These are phyloP conservation scores for Pseudocheirus occidentalis DNA, from an alignment of 2,797 vertebrate genomes.

Conservation along the genomic window DNA sequence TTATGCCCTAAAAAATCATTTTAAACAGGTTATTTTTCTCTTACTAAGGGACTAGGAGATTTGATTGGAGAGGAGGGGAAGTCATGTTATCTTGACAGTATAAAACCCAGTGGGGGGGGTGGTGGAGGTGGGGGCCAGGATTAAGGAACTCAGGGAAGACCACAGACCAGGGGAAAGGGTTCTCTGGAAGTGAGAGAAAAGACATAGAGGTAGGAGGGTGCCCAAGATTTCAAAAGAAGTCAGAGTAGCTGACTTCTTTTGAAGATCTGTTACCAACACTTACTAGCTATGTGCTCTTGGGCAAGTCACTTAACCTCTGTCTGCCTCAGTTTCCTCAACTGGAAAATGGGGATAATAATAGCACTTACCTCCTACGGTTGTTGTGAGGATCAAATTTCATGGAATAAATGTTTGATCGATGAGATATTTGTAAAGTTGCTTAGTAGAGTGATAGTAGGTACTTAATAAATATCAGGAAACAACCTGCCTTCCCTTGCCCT, in stretches of 20 bases:
- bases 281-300: neutral
- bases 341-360: neutral
- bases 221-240: neutral
- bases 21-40: neutral
- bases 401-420: neutral
- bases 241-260: too few relatives aligned
- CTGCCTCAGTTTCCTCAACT: neutral
- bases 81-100: neutral
- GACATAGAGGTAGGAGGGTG: neutral
- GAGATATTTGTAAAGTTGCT: neutral
- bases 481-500: neutral
- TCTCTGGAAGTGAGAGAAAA: neutral
- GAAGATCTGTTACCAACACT: too few relatives aligned
- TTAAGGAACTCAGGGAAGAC: neutral
- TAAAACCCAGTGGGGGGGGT: too few relatives aligned
- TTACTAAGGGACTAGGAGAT: neutral
- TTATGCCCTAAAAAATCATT: neutral
- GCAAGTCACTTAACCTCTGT: neutral
- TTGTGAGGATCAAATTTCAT: neutral
- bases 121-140: too few relatives aligned
- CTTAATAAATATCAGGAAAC: too few relatives aligned
- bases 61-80: neutral
- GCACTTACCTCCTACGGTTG: neutral
- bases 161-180: neutral
- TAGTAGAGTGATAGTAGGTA: too few relatives aligned